Evolutionary conservation across 2,888 invertebrate genomes (phyloP), one percentile per base, ranked within the genome.

Genomic region (Gastrophysa polygoni): DNA sequence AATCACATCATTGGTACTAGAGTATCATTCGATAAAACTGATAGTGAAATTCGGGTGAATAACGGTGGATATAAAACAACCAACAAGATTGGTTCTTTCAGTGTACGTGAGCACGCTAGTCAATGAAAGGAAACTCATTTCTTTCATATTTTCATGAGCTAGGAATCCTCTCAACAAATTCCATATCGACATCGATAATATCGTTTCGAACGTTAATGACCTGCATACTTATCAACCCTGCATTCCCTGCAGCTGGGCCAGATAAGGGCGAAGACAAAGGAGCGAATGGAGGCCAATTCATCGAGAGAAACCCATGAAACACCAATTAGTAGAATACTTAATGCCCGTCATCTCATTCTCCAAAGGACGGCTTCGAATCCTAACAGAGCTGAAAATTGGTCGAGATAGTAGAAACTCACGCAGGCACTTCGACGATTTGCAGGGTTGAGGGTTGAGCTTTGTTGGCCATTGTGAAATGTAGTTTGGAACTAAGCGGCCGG

Each of bases 401-500:
- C 64, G 72, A 71, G 74, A 73, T 71, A 73, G 71, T 72, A 70
- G 70, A 70, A 69, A 73, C 71, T 70, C 73, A 73, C 64, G 71
- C 70, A 70, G 71, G 71, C 72, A 71, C 72, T 70, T 74, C 71
- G 71, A 72, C 73, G 73, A 59, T 56, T 64, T 66, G 34, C 29
- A 38, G 54, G 38, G 21, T n/a, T 21, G 20, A 24, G 21, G 54
- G n/a, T n/a, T n/a, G n/a, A n/a, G n/a, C 68, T 70, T 71, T 72
- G 72, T 72, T 70, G 67, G 63, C 66, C 71, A 69, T 69, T 68
- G 38, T 14, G 68, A 65, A 69, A 71, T 69, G 62, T 43, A 43
- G 21, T 28, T 14, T 20, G 10, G 54, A 54, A 54, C 20, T 46
- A 11, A 2, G 11, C 18, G 20, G 11, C 18, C 18, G 38, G 43